phyloP scores from a whole-genome alignment of 1,140 invertebrate species.

The Drosophila oshimai region DNA sequence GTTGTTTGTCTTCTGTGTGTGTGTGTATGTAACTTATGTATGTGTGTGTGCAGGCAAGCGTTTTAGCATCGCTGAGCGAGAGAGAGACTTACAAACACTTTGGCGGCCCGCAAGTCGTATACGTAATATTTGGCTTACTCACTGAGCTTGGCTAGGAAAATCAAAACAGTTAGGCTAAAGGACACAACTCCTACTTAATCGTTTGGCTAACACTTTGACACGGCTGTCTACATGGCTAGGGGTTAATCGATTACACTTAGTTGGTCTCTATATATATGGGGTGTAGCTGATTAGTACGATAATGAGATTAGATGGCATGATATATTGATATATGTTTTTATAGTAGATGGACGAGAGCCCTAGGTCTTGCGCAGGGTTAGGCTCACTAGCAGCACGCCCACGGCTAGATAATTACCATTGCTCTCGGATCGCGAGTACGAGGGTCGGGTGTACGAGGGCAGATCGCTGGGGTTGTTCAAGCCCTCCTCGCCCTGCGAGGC shows the following conservation, averaged over 20 bases:
- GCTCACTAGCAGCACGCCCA: conserved; percentile 79
- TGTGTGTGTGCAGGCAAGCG: conserved; percentile 69
- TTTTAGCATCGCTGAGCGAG: conserved; percentile 41
- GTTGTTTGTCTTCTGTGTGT: conserved; percentile 9
- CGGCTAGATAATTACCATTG: conserved; percentile 82
- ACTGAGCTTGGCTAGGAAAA: conserved; percentile 59
- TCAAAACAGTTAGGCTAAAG: conserved; percentile 38
- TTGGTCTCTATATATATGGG: conserved; percentile 43
- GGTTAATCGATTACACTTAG: conserved; percentile 29
- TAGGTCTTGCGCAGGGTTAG: conserved; percentile 77
- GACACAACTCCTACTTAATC: conserved; percentile 24
- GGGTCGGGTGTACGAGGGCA: conserved; percentile 78
- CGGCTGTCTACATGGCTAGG: conserved; percentile 62
- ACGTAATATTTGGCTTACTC: conserved; percentile 76
- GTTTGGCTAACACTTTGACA: conserved; percentile 64
- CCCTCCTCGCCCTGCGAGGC: conserved; percentile 51
- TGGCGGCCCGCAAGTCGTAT: conserved; percentile 64
- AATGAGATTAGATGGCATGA: conserved; percentile 40
- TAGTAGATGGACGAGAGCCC: conserved; percentile 2
- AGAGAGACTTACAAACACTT: conserved; percentile 67
- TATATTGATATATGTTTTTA: background rate
- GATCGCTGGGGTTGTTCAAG: conserved; percentile 71
- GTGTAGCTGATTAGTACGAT: conserved; percentile 52
- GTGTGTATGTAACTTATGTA: conserved; percentile 3
- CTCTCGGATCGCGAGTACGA: conserved; percentile 79